Evolutionary conservation across 2,888 invertebrate genomes (phyloP).

Genomic region (Lasioglossum figueresi): DNA sequence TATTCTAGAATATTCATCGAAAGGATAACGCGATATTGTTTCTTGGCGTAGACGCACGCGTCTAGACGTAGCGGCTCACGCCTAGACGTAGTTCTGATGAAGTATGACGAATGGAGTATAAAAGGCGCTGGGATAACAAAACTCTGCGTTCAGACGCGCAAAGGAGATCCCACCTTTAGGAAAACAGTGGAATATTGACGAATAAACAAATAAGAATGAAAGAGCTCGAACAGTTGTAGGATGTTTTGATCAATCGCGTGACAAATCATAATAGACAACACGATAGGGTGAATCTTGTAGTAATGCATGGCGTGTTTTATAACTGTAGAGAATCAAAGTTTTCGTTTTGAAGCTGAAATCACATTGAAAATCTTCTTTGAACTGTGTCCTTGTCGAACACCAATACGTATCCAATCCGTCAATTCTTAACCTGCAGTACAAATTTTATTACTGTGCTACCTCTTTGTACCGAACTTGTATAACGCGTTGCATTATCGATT

Average conservation of each 20-base stretch:
- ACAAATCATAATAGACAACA: conserved; percentile 1
- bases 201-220: background rate
- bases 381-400: background rate
- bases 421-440: background rate
- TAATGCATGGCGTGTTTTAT: background rate
- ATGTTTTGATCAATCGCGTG: background rate
- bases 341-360: background rate
- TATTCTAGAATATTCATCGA: too few species aligned
- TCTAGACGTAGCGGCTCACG: too few species aligned
- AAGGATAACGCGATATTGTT: too few species aligned
- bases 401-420: conserved; percentile 6
- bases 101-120: too few species aligned
- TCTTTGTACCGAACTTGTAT: background rate
- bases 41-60: too few species aligned
- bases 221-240: background rate
- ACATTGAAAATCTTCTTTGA: background rate
- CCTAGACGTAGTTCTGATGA: too few species aligned
- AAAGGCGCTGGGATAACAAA: too few species aligned
- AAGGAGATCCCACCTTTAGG: too few species aligned
- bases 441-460: background rate
- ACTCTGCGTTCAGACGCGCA: too few species aligned
- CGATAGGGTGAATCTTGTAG: background rate
- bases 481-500: background rate
- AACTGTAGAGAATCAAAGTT: background rate
- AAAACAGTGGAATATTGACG: background rate